These are phyloP conservation scores for Protobothrops flavoviridis DNA, from an alignment of 2,113 vertebrate species.

Conservation along the genomic window DNA sequence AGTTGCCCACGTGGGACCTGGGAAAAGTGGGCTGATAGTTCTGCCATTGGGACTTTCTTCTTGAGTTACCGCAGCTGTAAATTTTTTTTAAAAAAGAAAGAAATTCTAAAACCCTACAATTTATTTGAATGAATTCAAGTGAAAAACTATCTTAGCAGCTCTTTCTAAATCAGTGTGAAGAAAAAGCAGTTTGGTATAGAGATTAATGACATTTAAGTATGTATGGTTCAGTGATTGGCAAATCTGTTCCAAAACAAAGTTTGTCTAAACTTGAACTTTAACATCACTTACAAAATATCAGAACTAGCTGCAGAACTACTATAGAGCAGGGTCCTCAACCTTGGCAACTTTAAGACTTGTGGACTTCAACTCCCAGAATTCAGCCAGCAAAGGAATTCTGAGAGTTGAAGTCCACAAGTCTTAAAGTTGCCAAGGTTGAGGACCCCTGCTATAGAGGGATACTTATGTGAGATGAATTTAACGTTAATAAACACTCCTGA, in stretches of 20 bases:
- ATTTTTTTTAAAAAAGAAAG: slow-evolving; percentile 44
- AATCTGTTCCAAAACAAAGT: not conserved
- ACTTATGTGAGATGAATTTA: not conserved
- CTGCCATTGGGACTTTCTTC: slow-evolving; percentile 75
- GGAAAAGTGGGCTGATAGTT: slow-evolving; percentile 76
- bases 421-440: no score
- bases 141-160: not conserved
- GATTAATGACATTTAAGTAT: not conserved
- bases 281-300: not conserved
- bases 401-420: no score
- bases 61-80: slow-evolving; percentile 62
- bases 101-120: slow-evolving; percentile 40
- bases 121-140: not conserved
- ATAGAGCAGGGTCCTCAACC: no score
- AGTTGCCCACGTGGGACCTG: slow-evolving; percentile 81
- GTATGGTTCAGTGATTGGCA: not conserved
- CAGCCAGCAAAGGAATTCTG: no score
- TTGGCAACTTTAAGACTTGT: no score
- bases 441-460: not conserved
- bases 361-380: no score
- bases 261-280: not conserved
- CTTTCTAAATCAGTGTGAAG: not conserved
- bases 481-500: not conserved
- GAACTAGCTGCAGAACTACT: not conserved
- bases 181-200: not conserved